Percentiles rank a stretch among this genome's conserved stretches.
These are phyloP conservation scores for Corythaeola cristata DNA, from an alignment of 2,113 vertebrate species.

Conservation along the genomic window DNA sequence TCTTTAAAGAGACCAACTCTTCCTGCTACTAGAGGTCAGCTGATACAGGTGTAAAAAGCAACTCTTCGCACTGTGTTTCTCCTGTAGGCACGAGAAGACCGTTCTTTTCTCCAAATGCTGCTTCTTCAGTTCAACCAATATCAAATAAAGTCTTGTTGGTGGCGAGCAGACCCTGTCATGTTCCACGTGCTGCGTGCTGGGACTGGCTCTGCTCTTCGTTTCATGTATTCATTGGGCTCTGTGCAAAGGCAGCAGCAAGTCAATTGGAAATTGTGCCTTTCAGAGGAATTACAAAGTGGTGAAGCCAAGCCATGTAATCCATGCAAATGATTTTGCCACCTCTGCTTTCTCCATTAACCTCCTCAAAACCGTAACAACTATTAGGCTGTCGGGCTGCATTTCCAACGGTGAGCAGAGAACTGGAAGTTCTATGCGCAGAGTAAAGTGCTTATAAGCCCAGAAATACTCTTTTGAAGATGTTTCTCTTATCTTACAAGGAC, in stretches of 20 bases:
- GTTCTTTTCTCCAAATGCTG: neutral
- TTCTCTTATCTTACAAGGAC: slow-evolving; percentile 50
- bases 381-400: neutral
- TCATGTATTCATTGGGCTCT: neutral
- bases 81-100: neutral
- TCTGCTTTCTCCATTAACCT: neutral
- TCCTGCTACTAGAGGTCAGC: neutral
- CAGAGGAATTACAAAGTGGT: neutral
- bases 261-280: neutral
- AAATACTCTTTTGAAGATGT: slow-evolving; percentile 36
- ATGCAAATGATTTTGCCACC: neutral
- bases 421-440: neutral
- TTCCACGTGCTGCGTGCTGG: rapidly evolving
- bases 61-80: rapidly evolving
- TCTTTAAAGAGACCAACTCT: neutral
- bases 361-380: neutral
- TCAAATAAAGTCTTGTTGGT: neutral
- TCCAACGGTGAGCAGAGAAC: neutral
- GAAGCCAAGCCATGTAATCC: neutral
- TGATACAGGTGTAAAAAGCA: neutral
- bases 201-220: neutral
- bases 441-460: neutral
- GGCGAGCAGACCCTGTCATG: neutral
- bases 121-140: neutral
- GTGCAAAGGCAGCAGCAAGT: neutral